phyloP scores from a whole-genome alignment of 2,888 invertebrate species.

The Cheiracanthium punctorium region DNA sequence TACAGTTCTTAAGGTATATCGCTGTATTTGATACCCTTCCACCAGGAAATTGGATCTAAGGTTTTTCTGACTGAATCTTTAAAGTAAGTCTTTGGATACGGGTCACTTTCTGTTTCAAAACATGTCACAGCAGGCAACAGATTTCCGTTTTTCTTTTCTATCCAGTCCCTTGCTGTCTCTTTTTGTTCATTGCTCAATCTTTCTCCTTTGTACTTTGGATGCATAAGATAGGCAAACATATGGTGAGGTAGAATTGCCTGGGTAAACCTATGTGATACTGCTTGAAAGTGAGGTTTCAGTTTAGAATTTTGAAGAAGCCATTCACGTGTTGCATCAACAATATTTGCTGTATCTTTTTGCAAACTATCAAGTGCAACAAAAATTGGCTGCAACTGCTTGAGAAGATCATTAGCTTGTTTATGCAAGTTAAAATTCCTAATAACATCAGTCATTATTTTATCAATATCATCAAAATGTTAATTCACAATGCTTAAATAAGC shows the following conservation, averaged over 20 bases:
- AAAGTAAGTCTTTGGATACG: not conserved
- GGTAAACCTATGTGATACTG: not conserved
- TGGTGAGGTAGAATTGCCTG: not conserved
- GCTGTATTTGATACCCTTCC: not conserved
- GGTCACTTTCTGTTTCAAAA: not conserved
- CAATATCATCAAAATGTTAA: not conserved
- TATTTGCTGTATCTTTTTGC: constrained; percentile 14
- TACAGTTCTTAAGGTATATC: not conserved
- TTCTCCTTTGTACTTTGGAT: constrained; percentile 5
- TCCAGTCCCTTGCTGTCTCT: not conserved
- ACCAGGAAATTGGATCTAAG: not conserved
- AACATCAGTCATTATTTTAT: not conserved
- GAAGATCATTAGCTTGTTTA: not conserved
- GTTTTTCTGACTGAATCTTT: not conserved
- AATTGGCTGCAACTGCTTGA: constrained; percentile 21
- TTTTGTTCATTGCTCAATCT: not conserved
- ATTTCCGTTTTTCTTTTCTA: not conserved
- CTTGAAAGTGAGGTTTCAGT: constrained; percentile 7
- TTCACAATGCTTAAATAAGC: not conserved
- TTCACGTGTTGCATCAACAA: constrained; percentile 12
- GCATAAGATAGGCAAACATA: constrained; percentile 3
- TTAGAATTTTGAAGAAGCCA: constrained; percentile 9
- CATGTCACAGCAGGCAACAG: not conserved
- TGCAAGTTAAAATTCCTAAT: not conserved
- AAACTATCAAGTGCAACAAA: constrained; percentile 8